Conservation (phyloP, 2,113 vertebrate genomes). For the Panurus biarmicus region DNA sequence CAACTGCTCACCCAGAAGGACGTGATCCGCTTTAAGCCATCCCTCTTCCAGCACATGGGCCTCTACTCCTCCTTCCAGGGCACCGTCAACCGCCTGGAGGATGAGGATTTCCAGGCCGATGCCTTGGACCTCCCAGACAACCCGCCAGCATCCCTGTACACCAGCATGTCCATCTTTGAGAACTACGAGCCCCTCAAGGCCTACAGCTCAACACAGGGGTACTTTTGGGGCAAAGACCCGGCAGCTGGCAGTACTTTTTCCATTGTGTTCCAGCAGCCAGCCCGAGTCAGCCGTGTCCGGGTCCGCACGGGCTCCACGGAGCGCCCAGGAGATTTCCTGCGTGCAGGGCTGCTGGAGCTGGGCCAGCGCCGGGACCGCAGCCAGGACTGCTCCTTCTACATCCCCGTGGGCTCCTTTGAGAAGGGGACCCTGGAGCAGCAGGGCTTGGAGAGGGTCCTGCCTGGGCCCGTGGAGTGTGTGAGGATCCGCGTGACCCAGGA, state of each 20-base stretch:
- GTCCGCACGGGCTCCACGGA: slow-evolving; percentile 68
- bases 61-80: slow-evolving; percentile 75
- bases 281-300: slow-evolving; percentile 43
- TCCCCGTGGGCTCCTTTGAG: slow-evolving; percentile 64
- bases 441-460: slow-evolving; percentile 47
- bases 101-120: slow-evolving; percentile 64
- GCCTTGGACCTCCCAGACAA: slow-evolving; percentile 63
- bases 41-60: slow-evolving; percentile 80
- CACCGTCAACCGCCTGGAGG: slow-evolving; percentile 71
- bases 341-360: slow-evolving; percentile 68
- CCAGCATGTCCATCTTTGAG: slow-evolving; percentile 61
- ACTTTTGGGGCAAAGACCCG: slow-evolving; percentile 74
- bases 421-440: slow-evolving; percentile 66
- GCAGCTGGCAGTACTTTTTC: slow-evolving; percentile 68
- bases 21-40: slow-evolving; percentile 73
- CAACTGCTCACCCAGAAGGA: slow-evolving; percentile 75
- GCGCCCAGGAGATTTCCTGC: slow-evolving; percentile 53
- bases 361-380: neutral
- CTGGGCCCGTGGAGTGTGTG: slow-evolving; percentile 63
- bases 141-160: slow-evolving; percentile 67
- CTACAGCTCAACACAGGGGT: slow-evolving; percentile 58
- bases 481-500: slow-evolving; percentile 68
- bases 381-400: slow-evolving; percentile 64
- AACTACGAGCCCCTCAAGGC: slow-evolving; percentile 63
- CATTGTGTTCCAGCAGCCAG: slow-evolving; percentile 62